These are phyloP conservation scores for Myiagra hebetior DNA, from an alignment of 2,113 vertebrate genomes.

Conservation along the genomic window DNA sequence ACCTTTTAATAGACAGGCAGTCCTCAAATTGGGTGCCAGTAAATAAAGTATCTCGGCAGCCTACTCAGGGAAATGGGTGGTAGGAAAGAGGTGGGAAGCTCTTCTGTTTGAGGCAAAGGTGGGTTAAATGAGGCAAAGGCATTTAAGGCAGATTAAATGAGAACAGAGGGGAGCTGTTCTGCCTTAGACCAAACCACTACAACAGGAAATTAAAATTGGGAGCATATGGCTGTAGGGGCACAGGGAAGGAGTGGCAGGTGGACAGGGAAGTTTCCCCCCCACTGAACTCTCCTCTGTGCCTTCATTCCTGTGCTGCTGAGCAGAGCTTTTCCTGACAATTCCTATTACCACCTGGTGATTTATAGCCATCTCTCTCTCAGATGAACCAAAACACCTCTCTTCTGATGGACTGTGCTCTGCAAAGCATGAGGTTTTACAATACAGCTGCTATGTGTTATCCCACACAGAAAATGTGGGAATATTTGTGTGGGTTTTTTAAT, in stretches of 20 bases:
- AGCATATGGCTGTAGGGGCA: neutral
- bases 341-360: constrained; percentile 23
- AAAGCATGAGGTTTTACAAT: constrained; percentile 30
- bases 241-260: neutral
- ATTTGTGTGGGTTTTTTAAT: constrained; percentile 6
- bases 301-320: neutral
- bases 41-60: neutral
- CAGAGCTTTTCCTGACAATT: constrained; percentile 21
- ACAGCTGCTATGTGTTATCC: neutral
- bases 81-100: neutral
- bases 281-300: neutral
- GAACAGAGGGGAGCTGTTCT: neutral
- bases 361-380: constrained; percentile 21
- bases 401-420: constrained; percentile 37
- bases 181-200: neutral
- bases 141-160: neutral
- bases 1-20: neutral
- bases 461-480: constrained; percentile 9
- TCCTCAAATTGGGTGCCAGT: neutral
- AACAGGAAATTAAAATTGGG: neutral
- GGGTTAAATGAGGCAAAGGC: neutral
- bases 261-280: neutral
- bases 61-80: fast-evolving
- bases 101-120: neutral
- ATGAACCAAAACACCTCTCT: constrained; percentile 27